Percentiles rank a stretch among this genome's conserved stretches.
These are phyloP conservation scores for Eupeodes latifasciatus DNA, from an alignment of 2,888 invertebrate species.

Conservation along the genomic window DNA sequence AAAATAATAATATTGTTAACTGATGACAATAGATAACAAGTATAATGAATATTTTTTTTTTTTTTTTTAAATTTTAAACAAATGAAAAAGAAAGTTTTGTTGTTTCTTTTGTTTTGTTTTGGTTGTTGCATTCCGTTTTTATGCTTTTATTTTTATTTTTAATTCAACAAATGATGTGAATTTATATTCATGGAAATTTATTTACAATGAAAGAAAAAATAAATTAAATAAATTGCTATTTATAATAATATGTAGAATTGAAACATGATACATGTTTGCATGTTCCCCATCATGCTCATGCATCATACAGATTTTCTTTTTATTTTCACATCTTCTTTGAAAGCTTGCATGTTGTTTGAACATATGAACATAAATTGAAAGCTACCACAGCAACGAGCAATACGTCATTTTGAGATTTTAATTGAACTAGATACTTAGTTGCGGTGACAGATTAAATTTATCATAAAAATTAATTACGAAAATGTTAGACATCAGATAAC, in stretches of 20 bases:
- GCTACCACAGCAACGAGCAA: not conserved
- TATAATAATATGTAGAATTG: slow-evolving; percentile 49
- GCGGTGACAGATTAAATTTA: slow-evolving; percentile 29
- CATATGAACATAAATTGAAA: not conserved
- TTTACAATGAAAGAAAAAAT: slow-evolving; percentile 36
- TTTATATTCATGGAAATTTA: slow-evolving; percentile 57
- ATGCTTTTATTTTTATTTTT: slow-evolving; percentile 26
- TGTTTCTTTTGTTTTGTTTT: slow-evolving; percentile 29
- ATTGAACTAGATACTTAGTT: not conserved
- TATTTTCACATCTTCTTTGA: slow-evolving; percentile 58
- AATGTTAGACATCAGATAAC: not conserved
- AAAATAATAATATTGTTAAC: slow-evolving; percentile 43
- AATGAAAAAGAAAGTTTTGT: slow-evolving; percentile 74
- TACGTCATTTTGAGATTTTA: not conserved
- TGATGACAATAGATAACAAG: slow-evolving; percentile 23
- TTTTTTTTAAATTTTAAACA: slow-evolving; percentile 1
- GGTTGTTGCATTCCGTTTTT: slow-evolving; percentile 24
- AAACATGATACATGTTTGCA: slow-evolving; percentile 55
- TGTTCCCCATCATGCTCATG: slow-evolving; percentile 3
- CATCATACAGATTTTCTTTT: slow-evolving; percentile 45
- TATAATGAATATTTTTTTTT: not conserved
- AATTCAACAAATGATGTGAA: slow-evolving; percentile 54
- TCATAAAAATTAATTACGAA: slow-evolving; percentile 13
- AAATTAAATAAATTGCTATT: slow-evolving; percentile 58
- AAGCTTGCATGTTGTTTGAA: slow-evolving; percentile 42